Percentiles rank a stretch among this genome's conserved stretches.
Conservation (phyloP, 2,797 vertebrate genomes). For the Delichon dasypus region DNA sequence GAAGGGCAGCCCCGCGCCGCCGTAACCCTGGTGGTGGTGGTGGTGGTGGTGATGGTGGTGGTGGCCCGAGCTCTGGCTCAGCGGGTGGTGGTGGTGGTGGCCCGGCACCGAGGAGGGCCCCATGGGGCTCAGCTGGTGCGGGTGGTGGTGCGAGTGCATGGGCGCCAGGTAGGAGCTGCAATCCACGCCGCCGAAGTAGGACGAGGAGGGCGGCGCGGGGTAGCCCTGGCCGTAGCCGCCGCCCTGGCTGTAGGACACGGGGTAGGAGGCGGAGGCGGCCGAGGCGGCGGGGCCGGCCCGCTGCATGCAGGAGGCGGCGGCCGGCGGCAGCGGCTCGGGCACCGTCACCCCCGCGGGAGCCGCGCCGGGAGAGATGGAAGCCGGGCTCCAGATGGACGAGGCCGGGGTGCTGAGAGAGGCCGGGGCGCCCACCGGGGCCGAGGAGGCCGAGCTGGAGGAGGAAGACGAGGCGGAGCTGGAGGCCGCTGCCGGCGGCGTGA, state of each 20-base stretch:
- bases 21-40: slow-evolving; percentile 89
- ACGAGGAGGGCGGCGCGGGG: slow-evolving; percentile 87
- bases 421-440: slow-evolving; percentile 76
- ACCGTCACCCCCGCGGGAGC: slow-evolving; percentile 82
- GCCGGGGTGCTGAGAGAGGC: slow-evolving; percentile 76
- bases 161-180: slow-evolving; percentile 94
- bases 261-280: slow-evolving; percentile 86
- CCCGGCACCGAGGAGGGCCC: slow-evolving; percentile 89
- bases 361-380: slow-evolving; percentile 90
- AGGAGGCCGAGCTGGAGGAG: slow-evolving; percentile 81
- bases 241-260: slow-evolving; percentile 94
- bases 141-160: slow-evolving; percentile 95
- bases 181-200: slow-evolving; percentile 96
- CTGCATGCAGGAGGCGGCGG: slow-evolving; percentile 92
- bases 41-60: slow-evolving; percentile 93
- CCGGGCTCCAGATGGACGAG: slow-evolving; percentile 98
- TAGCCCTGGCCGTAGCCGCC: slow-evolving; percentile 92
- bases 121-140: slow-evolving; percentile 96
- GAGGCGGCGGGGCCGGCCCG: slow-evolving; percentile 80
- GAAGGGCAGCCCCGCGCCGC: slow-evolving; percentile 87
- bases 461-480: slow-evolving; percentile 91
- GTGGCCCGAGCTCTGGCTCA: slow-evolving; percentile 89
- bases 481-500: slow-evolving; percentile 91
- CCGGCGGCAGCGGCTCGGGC: slow-evolving; percentile 83
- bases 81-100: slow-evolving; percentile 85